These are phyloP conservation scores for Fragum fragum DNA, from an alignment of 2,888 invertebrate species.

Conservation along the genomic window DNA sequence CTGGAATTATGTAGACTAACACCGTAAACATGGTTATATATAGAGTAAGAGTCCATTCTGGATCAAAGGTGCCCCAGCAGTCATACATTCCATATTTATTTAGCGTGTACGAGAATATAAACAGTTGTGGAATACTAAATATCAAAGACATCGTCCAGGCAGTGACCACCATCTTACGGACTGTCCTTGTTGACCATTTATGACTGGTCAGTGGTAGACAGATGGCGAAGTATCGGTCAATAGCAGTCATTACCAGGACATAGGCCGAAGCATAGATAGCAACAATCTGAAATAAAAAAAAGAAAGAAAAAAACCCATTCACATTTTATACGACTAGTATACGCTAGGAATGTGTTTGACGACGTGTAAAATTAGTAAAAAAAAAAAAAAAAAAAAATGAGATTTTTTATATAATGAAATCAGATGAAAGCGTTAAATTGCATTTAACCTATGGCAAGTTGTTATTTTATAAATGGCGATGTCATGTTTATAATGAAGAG, in stretches of 20 bases:
- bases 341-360: too few species aligned
- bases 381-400: too few species aligned
- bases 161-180: constrained; percentile 85
- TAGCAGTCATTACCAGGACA: constrained; percentile 85
- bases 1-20: constrained; percentile 80
- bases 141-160: constrained; percentile 87
- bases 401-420: too few species aligned
- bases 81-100: constrained; percentile 64
- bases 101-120: constrained; percentile 84
- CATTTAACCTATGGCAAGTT: too few species aligned
- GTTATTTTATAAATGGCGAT: too few species aligned
- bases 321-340: too few species aligned
- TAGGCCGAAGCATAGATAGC: constrained; percentile 85
- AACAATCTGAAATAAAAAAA: constrained; percentile 86
- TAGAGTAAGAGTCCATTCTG: constrained; percentile 81
- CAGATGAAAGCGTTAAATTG: too few species aligned
- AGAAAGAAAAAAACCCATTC: too few species aligned
- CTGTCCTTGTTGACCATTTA: constrained; percentile 81
- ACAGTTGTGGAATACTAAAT: constrained; percentile 89
- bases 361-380: too few species aligned
- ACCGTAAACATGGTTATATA: constrained; percentile 86
- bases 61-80: constrained; percentile 79
- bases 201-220: constrained; percentile 90
- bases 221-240: constrained; percentile 87
- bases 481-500: too few species aligned